Conservation (phyloP, 92 coral and sea anemone species). For the Galaxea fascicularis region DNA sequence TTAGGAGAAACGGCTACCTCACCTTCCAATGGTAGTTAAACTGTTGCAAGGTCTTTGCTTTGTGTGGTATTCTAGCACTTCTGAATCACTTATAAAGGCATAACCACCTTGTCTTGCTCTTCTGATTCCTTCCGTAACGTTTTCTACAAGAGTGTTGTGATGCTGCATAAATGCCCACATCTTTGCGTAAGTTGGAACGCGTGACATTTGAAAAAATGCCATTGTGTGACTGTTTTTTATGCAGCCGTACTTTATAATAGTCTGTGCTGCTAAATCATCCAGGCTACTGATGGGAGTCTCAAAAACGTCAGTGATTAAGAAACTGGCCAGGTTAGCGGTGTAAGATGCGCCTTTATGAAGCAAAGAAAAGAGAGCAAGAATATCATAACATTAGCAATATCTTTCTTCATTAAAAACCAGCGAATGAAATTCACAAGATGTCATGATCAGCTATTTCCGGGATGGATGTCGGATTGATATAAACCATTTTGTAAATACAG, state of each 20-base stretch:
- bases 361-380: neutral
- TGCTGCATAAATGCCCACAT: slow-evolving; percentile 70
- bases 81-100: slow-evolving; percentile 67
- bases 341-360: slow-evolving; percentile 54
- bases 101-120: slow-evolving; percentile 52
- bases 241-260: slow-evolving; percentile 62
- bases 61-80: slow-evolving; percentile 54
- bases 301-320: slow-evolving; percentile 51
- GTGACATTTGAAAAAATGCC: slow-evolving; percentile 61
- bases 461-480: too few species aligned
- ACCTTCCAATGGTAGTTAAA: slow-evolving; percentile 62
- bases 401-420: too few species aligned
- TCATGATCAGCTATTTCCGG: too few species aligned
- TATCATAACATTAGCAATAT: too few species aligned
- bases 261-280: slow-evolving; percentile 68
- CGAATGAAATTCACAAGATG: too few species aligned
- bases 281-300: slow-evolving; percentile 55
- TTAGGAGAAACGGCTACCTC: too few species aligned
- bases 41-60: slow-evolving; percentile 59
- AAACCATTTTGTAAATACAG: too few species aligned
- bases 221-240: slow-evolving; percentile 41
- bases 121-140: slow-evolving; percentile 43
- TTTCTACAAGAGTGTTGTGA: slow-evolving; percentile 55
- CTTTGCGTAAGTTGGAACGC: slow-evolving; percentile 48
- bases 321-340: slow-evolving; percentile 69